These are phyloP conservation scores for Furnarius figulus DNA, from an alignment of 2,113 vertebrate genomes.

Conservation along the genomic window DNA sequence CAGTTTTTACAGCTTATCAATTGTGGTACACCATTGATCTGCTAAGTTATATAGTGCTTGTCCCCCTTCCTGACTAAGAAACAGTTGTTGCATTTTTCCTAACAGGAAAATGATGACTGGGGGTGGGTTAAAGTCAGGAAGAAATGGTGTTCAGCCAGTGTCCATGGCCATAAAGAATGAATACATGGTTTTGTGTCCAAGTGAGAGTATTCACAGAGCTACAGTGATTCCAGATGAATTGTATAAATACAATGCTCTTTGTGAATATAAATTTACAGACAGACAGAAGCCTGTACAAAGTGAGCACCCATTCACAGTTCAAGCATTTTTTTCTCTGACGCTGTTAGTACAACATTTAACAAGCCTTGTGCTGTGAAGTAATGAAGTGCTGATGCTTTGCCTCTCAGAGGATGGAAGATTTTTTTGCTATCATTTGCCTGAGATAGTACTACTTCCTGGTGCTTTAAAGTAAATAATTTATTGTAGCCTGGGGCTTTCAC, in stretches of 20 bases:
- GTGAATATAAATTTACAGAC: background rate
- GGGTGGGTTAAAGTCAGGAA: background rate
- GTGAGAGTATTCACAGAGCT: background rate
- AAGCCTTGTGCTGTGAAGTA: background rate
- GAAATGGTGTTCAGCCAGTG: background rate
- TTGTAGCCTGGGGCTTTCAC: conserved; percentile 37
- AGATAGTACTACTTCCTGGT: conserved; percentile 26
- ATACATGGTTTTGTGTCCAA: background rate
- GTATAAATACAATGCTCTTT: background rate
- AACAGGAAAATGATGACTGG: background rate
- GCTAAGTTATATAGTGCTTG: background rate
- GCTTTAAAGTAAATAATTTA: conserved; percentile 57
- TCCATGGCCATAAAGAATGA: background rate
- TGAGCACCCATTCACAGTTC: background rate
- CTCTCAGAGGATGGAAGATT: conserved; percentile 14
- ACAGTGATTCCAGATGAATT: background rate
- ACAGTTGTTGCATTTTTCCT: background rate
- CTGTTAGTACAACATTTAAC: background rate
- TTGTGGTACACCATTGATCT: background rate
- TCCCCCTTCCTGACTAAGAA: background rate
- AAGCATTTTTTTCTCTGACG: background rate
- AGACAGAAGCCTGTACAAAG: background rate
- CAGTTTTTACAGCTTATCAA: background rate
- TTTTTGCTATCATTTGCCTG: conserved; percentile 16
- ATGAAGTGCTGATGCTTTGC: conserved; percentile 1